Conservation (phyloP, 2,113 vertebrate genomes). For the Rattus rattus region DNA sequence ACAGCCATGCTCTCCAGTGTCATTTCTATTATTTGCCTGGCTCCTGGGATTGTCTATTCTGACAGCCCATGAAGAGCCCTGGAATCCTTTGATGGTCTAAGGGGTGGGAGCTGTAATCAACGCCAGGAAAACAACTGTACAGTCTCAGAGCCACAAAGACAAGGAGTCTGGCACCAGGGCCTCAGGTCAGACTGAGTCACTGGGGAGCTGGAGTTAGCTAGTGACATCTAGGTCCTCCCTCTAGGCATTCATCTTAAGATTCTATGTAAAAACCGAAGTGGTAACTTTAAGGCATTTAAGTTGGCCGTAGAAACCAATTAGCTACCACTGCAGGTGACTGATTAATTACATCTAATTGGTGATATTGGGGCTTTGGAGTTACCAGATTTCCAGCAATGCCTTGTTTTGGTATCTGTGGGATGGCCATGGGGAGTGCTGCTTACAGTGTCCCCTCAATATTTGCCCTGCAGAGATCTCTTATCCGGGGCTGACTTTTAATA, state of each 20-base stretch:
- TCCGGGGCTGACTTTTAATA: constrained; percentile 37
- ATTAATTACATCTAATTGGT: background rate
- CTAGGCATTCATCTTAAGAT: background rate
- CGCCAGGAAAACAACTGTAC: background rate
- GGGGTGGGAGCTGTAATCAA: too few relatives aligned
- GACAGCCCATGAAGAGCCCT: background rate
- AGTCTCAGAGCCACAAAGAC: background rate
- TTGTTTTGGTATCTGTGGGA: background rate
- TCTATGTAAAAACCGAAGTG: background rate
- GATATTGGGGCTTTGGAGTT: background rate
- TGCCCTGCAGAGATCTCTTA: constrained; percentile 12
- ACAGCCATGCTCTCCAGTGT: background rate
- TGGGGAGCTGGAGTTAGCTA: background rate
- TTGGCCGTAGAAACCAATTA: background rate
- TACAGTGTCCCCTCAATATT: background rate
- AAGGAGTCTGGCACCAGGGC: background rate
- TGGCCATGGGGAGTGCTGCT: background rate
- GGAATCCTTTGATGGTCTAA: background rate
- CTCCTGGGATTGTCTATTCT: background rate
- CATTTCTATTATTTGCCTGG: background rate
- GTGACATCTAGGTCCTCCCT: background rate
- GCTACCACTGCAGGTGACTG: background rate
- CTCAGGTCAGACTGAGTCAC: background rate
- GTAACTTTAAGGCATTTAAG: background rate
- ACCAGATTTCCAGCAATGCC: background rate